A percentile compares a stretch with the other conserved stretches of the same genome.
These are phyloP conservation scores for Gila robusta DNA, from an alignment of 2,797 vertebrate genomes.

Conservation along the genomic window DNA sequence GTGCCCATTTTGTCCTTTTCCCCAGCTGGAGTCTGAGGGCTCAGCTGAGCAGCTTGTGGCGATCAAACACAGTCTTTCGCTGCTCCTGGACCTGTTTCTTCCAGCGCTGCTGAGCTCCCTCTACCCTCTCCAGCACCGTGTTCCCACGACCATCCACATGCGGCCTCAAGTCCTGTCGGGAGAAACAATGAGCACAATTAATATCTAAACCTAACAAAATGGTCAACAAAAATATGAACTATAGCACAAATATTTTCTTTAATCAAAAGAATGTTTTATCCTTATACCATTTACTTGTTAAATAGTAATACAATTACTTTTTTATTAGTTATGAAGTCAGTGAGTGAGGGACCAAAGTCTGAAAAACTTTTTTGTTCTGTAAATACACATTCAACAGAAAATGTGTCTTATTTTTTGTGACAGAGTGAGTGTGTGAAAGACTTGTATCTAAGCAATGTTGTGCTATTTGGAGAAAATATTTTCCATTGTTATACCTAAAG, in stretches of 20 bases:
- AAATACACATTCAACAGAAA: background rate
- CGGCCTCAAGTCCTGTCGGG: conserved; percentile 82
- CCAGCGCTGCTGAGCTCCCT: conserved; percentile 96
- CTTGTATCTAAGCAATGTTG: background rate
- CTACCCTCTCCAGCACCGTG: conserved; percentile 92
- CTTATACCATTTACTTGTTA: background rate
- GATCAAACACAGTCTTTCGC: conserved; percentile 94
- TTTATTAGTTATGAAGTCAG: background rate
- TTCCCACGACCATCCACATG: conserved; percentile 78
- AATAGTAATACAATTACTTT: no score
- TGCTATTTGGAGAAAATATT: background rate
- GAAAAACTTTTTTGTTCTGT: background rate
- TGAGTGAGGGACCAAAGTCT: background rate
- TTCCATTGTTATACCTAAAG: background rate
- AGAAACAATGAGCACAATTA: background rate
- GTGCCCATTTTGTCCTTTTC: background rate
- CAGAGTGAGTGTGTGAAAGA: background rate
- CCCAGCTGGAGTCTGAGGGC: background rate
- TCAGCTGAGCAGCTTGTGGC: conserved; percentile 97
- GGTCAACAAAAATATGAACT: background rate
- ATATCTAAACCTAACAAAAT: background rate
- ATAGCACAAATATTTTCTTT: background rate
- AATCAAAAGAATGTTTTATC: background rate
- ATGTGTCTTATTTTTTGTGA: background rate
- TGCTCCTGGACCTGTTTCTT: conserved; percentile 97